Percentiles rank a stretch among this genome's conserved stretches.
Conservation (phyloP, 2,797 vertebrate species). For the Falco rusticolus region DNA sequence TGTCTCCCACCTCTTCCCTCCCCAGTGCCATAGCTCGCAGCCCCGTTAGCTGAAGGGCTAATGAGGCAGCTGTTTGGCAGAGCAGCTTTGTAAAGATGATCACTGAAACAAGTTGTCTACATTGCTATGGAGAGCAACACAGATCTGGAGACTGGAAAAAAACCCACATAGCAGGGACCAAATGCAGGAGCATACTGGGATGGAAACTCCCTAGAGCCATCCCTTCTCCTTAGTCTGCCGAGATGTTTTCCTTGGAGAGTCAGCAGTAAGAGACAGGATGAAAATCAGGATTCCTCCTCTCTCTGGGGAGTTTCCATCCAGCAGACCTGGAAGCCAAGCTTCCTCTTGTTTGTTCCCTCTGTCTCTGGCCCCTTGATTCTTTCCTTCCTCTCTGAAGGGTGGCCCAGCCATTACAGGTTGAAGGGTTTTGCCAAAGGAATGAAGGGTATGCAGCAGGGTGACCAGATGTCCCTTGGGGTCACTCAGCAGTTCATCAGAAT, state of each 20-base stretch:
- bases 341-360: neutral
- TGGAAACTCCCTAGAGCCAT: neutral
- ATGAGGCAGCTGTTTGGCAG: neutral
- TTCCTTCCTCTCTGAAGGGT: neutral
- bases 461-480: neutral
- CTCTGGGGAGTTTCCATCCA: neutral
- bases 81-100: neutral
- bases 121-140: neutral
- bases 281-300: neutral
- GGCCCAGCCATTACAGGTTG: neutral
- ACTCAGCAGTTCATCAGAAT: neutral
- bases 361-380: neutral
- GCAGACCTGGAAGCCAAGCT: neutral
- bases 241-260: neutral
- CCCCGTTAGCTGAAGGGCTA: neutral
- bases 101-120: neutral
- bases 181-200: neutral
- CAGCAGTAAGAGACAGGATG: neutral
- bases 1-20: neutral
- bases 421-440: neutral
- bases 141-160: neutral
- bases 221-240: neutral
- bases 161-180: neutral
- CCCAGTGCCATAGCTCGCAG: neutral
- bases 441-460: neutral